Evolutionary conservation across 2,113 vertebrate genomes (phyloP).

Genomic region (crab-eating macaque (Macaca fascicularis)): DNA sequence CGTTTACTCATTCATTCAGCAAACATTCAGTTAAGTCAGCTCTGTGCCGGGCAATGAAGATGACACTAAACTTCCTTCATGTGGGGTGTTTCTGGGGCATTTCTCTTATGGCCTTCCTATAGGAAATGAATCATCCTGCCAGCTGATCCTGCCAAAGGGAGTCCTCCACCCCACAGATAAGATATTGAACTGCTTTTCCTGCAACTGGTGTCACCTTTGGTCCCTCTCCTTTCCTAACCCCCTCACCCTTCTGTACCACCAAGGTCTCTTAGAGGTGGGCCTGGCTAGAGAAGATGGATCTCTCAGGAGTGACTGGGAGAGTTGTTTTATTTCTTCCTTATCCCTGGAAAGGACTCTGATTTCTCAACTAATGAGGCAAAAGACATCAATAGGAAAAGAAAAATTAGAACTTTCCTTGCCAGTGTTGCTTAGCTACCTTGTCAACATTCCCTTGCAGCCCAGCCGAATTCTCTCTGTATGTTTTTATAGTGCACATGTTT

Average conservation of each 20-base stretch:
- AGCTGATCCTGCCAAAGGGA: not conserved
- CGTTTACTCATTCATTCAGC: not conserved
- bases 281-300: not conserved
- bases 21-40: not conserved
- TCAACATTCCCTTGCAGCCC: constrained; percentile 59
- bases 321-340: constrained; percentile 26
- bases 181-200: not conserved
- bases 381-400: constrained; percentile 55
- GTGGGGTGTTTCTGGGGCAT: not conserved
- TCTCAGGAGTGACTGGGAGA: constrained; percentile 3
- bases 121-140: not conserved
- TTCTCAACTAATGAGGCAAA: constrained; percentile 63
- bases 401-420: constrained; percentile 55
- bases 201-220: not conserved
- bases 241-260: not conserved
- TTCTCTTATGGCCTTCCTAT: not conserved
- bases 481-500: constrained; percentile 70
- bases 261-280: not conserved
- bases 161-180: not conserved
- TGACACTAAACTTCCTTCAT: not conserved
- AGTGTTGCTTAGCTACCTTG: constrained; percentile 44
- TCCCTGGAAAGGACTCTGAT: constrained; percentile 24
- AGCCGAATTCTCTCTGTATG: constrained; percentile 48
- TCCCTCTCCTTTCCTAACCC: not conserved
- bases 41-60: not conserved